These are phyloP conservation scores for Struthio camelus DNA, from an alignment of 2,113 vertebrate species.

Conservation along the genomic window DNA sequence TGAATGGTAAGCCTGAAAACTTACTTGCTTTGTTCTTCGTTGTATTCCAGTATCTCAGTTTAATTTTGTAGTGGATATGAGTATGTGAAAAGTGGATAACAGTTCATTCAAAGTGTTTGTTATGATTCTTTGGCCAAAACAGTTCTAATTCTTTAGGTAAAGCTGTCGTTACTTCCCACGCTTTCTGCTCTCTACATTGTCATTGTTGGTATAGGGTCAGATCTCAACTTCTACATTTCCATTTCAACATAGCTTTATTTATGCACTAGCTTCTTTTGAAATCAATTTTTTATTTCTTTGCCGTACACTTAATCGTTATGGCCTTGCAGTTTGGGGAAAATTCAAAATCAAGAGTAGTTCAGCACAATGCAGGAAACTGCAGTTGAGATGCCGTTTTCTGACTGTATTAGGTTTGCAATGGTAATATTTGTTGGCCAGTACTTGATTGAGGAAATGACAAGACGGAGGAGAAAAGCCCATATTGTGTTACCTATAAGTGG, in stretches of 20 bases:
- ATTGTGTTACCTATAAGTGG: not conserved
- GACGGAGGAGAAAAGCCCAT: not conserved
- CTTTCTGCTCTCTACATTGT: not conserved
- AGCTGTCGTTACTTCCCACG: not conserved
- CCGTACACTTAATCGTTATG: not conserved
- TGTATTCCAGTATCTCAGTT: not conserved
- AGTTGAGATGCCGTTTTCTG: not conserved
- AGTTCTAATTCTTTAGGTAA: not conserved
- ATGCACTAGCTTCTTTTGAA: not conserved
- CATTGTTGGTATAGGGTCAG: not conserved
- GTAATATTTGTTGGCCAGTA: not conserved
- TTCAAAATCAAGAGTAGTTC: not conserved
- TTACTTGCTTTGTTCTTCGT: not conserved
- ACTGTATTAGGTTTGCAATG: not conserved
- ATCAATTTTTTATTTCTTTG: not conserved
- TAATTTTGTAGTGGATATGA: not conserved
- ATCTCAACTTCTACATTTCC: not conserved
- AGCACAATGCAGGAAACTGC: not conserved
- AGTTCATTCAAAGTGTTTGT: not conserved
- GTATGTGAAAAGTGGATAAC: not conserved
- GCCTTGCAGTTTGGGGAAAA: not conserved
- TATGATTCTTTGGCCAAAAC: not conserved
- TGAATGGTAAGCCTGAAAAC: not conserved
- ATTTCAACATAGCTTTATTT: not conserved
- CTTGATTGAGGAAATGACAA: not conserved